Conservation (phyloP, 2,888 invertebrate species). For the Synanthedon andrenaeformis region DNA sequence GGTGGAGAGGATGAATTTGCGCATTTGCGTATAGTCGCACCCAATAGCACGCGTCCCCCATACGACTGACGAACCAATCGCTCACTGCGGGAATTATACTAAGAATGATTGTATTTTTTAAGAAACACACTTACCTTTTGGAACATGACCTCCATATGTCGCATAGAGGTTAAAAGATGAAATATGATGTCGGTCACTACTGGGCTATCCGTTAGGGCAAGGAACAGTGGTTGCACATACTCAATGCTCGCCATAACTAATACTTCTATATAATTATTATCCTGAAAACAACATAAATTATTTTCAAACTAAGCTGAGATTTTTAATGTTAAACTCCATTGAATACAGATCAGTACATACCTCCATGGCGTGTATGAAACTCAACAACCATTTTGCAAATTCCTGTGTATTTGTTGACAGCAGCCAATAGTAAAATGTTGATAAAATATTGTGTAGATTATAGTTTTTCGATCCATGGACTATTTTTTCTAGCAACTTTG, state of each 20-base stretch:
- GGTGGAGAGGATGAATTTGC: too few species aligned
- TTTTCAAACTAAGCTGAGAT: not conserved
- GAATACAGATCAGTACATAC: constrained; percentile 17
- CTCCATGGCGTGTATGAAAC: constrained; percentile 75
- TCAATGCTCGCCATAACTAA: constrained; percentile 73
- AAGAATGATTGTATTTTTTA: not conserved
- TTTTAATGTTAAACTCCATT: not conserved
- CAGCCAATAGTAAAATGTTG: constrained; percentile 57
- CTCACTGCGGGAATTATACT: too few species aligned
- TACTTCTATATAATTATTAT: constrained; percentile 65
- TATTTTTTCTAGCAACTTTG: too few species aligned
- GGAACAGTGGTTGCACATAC: constrained; percentile 71
- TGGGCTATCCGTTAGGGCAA: constrained; percentile 56
- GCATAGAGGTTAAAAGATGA: constrained; percentile 72
- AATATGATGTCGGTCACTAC: constrained; percentile 73
- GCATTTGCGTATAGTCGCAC: too few species aligned
- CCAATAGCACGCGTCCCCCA: too few species aligned
- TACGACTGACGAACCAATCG: too few species aligned
- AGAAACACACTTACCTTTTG: constrained; percentile 56
- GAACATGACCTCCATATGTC: constrained; percentile 72
- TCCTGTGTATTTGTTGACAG: constrained; percentile 73
- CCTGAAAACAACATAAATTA: constrained; percentile 24
- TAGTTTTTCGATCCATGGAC: too few species aligned
- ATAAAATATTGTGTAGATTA: too few species aligned
- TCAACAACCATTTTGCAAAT: constrained; percentile 75